Evolutionary conservation across 2,888 invertebrate species (phyloP).

Genomic region (Leptopilina syphax): DNA sequence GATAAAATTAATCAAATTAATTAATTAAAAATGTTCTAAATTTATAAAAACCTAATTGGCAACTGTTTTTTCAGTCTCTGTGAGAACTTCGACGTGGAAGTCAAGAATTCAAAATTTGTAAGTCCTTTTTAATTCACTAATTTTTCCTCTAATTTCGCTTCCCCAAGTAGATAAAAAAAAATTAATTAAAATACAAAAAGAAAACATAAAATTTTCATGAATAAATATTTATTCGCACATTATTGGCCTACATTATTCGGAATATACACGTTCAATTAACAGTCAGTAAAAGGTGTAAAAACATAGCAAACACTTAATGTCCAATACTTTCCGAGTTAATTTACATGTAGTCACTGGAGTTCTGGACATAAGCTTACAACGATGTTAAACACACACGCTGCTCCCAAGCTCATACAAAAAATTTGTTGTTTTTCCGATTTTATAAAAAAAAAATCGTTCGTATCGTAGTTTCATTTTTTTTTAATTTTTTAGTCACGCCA

Average conservation of each 20-base stretch:
- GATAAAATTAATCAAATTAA: too few relatives aligned
- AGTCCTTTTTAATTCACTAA: not conserved
- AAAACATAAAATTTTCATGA: constrained; percentile 60
- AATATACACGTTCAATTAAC: constrained; percentile 61
- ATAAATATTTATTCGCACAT: constrained; percentile 71
- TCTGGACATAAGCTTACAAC: constrained; percentile 53
- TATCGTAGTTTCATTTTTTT: not conserved
- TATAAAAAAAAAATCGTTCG: constrained; percentile 7
- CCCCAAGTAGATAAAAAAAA: constrained; percentile 4
- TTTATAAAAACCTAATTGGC: too few relatives aligned
- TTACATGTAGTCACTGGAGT: constrained; percentile 48
- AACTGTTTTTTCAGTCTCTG: too few relatives aligned
- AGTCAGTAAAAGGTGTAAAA: constrained; percentile 62
- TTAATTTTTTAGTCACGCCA: not conserved
- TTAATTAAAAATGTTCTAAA: too few relatives aligned
- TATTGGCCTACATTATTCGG: constrained; percentile 68
- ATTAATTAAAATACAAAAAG: not conserved
- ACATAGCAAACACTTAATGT: constrained; percentile 62
- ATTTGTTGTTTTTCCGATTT: not conserved
- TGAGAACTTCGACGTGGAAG: too few relatives aligned
- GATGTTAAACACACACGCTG: constrained; percentile 39
- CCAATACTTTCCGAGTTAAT: constrained; percentile 58
- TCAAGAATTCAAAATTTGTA: not conserved
- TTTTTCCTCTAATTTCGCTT: too few relatives aligned
- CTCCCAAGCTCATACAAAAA: not conserved